Percentiles rank a stretch among this genome's conserved stretches.
phyloP scores from a whole-genome alignment of 35 echinoderm and acorn worm genomes.

The Diadema setosum region DNA sequence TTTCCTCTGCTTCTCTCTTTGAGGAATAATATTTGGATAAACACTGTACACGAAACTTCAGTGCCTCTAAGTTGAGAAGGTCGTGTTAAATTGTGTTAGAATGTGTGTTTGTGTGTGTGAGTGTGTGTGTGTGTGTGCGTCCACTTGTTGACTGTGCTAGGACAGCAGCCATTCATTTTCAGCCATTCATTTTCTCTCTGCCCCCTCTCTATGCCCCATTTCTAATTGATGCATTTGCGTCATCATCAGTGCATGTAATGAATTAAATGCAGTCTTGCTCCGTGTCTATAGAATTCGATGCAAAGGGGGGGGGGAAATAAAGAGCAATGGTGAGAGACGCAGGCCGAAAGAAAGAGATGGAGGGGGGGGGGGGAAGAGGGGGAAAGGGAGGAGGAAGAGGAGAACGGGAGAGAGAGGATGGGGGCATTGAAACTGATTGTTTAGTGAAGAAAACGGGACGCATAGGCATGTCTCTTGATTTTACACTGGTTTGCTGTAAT shows the following conservation, averaged over 20 bases:
- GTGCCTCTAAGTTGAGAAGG: too few relatives aligned
- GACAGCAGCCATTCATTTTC: background rate
- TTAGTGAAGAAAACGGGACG: too few relatives aligned
- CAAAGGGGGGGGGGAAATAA: background rate
- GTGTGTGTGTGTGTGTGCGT: too few relatives aligned
- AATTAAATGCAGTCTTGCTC: conserved; percentile 1
- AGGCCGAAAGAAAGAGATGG: background rate
- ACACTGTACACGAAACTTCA: too few relatives aligned
- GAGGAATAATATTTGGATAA: too few relatives aligned
- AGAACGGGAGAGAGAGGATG: background rate
- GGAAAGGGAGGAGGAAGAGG: background rate
- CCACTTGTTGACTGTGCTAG: background rate
- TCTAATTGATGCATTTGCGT: conserved; percentile 1
- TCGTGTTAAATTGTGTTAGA: too few relatives aligned
- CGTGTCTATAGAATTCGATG: background rate
- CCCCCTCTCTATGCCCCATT: background rate
- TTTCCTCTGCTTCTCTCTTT: too few relatives aligned
- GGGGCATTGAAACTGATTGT: too few relatives aligned
- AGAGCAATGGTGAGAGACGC: background rate
- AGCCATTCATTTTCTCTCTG: background rate
- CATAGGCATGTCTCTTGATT: too few relatives aligned
- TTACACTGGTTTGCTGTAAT: too few relatives aligned
- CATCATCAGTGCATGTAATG: conserved; percentile 1
- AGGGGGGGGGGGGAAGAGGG: background rate
- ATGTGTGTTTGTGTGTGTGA: too few relatives aligned